Conservation (phyloP, 2,888 invertebrate species). For the Melinaea menophilus region DNA sequence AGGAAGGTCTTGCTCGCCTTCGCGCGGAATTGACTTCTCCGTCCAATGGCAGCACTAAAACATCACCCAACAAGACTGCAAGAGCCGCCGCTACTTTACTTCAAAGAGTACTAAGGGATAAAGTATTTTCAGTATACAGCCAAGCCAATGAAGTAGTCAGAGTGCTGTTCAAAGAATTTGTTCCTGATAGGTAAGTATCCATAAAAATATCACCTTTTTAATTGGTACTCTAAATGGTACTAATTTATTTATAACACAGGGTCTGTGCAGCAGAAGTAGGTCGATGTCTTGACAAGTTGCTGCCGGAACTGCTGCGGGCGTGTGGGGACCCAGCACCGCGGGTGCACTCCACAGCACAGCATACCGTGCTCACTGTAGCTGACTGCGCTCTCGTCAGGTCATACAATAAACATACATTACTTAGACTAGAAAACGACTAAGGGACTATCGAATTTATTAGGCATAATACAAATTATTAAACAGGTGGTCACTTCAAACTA, state of each 20-base stretch:
- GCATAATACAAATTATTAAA: too few species aligned
- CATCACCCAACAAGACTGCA: constrained; percentile 86
- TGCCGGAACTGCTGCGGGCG: constrained; percentile 90
- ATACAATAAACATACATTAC: neutral
- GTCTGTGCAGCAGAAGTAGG: constrained; percentile 90
- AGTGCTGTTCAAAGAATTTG: constrained; percentile 88
- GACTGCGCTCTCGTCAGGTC: constrained; percentile 88
- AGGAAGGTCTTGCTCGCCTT: constrained; percentile 88
- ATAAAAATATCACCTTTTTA: neutral
- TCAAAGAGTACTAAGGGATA: constrained; percentile 89
- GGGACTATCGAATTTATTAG: too few species aligned
- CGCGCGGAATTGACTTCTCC: constrained; percentile 64
- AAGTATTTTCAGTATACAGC: constrained; percentile 92
- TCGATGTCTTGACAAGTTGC: constrained; percentile 87
- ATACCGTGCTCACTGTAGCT: constrained; percentile 90
- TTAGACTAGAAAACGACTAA: too few species aligned
- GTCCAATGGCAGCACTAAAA: constrained; percentile 64
- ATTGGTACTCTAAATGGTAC: neutral
- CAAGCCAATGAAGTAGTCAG: constrained; percentile 89
- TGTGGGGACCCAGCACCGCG: constrained; percentile 93
- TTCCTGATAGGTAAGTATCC: constrained; percentile 82
- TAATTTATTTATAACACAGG: constrained; percentile 58
- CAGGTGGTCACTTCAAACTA: too few species aligned
- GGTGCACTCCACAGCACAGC: constrained; percentile 91
- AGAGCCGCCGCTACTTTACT: constrained; percentile 88